Conservation (phyloP, 2,113 vertebrate genomes). For the Trogon surrucura region DNA sequence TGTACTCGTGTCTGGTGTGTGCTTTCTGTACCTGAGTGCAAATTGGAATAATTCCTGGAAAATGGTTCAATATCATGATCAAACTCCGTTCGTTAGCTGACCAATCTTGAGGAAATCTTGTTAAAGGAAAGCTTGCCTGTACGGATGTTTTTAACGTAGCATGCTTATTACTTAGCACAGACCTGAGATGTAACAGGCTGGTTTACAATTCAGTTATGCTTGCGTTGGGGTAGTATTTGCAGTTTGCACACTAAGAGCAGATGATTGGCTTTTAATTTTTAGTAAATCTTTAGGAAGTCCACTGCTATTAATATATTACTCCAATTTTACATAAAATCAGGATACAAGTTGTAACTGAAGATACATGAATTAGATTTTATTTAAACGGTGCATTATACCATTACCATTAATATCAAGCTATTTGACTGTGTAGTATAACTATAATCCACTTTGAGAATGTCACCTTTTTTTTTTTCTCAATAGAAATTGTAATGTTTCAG, state of each 20-base stretch:
- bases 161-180: background rate
- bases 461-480: background rate
- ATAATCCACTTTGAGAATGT: background rate
- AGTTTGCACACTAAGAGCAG: background rate
- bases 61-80: background rate
- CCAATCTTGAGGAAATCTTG: background rate
- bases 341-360: background rate
- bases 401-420: background rate
- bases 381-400: background rate
- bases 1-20: background rate
- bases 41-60: background rate
- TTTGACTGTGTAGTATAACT: background rate
- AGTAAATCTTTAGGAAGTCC: slow-evolving; percentile 5
- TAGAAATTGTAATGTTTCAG: background rate
- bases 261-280: background rate
- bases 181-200: background rate
- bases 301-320: slow-evolving; percentile 8
- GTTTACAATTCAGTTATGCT: background rate
- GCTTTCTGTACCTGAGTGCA: background rate
- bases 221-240: background rate
- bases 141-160: background rate
- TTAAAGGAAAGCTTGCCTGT: background rate
- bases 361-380: background rate
- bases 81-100: background rate
- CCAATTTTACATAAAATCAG: slow-evolving; percentile 30